These are phyloP conservation scores for Sebastes oblongus DNA, from an alignment of 2,797 vertebrate genomes.

Conservation along the genomic window DNA sequence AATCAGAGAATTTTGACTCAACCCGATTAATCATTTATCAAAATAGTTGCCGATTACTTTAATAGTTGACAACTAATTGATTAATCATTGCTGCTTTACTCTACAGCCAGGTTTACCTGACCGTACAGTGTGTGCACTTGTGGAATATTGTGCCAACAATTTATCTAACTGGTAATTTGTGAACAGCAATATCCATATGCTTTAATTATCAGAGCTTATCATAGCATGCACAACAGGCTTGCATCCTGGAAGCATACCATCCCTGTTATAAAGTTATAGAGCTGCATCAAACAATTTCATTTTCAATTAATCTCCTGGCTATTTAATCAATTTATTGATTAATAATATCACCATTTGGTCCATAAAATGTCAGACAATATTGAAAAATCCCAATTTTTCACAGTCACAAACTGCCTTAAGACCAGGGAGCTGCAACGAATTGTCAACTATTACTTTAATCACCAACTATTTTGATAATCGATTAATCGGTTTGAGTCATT, in stretches of 20 bases:
- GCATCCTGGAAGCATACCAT: not conserved
- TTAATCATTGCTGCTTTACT: not conserved
- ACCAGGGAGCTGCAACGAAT: accelerated
- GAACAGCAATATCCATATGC: not conserved
- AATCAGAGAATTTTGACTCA: no score
- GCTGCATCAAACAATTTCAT: not conserved
- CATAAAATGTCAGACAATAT: not conserved
- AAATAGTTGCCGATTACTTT: no score
- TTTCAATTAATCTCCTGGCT: not conserved
- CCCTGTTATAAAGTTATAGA: not conserved
- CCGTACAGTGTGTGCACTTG: not conserved
- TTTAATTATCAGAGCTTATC: not conserved
- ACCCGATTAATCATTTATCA: no score
- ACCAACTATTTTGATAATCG: no score
- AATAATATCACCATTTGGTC: not conserved
- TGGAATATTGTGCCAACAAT: not conserved
- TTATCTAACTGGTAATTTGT: not conserved
- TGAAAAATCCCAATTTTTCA: not conserved
- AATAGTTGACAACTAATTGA: no score
- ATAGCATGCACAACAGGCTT: not conserved
- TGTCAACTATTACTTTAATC: no score
- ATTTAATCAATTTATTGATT: not conserved
- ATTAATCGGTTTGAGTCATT: no score
- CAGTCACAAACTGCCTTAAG: not conserved
- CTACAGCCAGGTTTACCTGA: not conserved